Conservation (phyloP, 1,140 invertebrate species). For the Achatina immaculata region DNA sequence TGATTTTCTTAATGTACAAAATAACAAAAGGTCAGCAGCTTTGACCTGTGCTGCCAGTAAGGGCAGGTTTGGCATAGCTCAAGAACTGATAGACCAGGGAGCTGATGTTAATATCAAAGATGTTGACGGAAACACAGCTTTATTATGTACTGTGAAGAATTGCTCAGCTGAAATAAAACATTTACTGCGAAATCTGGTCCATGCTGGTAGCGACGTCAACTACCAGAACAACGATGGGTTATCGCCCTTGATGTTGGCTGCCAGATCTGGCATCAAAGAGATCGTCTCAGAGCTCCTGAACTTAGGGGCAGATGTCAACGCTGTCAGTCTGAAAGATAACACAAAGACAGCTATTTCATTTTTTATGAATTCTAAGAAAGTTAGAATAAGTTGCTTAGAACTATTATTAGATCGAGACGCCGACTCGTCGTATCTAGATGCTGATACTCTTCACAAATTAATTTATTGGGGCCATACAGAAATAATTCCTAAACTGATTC, state of each 20-base stretch:
- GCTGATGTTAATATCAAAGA: conserved; percentile 3
- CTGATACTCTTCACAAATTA: background rate
- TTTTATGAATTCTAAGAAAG: background rate
- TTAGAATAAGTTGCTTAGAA: background rate
- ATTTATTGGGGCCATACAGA: background rate
- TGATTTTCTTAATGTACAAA: background rate
- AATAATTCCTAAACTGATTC: background rate
- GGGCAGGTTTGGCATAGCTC: background rate
- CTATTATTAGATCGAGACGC: background rate
- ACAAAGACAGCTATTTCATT: background rate
- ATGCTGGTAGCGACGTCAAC: conserved; percentile 2
- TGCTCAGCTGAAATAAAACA: background rate
- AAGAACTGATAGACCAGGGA: background rate
- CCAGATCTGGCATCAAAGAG: background rate
- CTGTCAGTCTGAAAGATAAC: conserved; percentile 1
- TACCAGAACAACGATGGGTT: background rate
- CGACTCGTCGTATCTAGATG: background rate
- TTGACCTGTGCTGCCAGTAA: background rate
- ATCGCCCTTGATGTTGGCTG: background rate
- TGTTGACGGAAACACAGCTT: background rate
- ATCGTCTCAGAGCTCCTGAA: background rate
- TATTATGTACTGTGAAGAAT: background rate
- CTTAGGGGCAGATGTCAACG: conserved; percentile 1
- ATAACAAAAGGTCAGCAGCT: background rate
- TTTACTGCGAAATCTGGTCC: background rate